A percentile compares a stretch with the other conserved stretches of the same genome.
Evolutionary conservation across 2,113 vertebrate species (phyloP).

Genomic region (Myotis yumanensis): DNA sequence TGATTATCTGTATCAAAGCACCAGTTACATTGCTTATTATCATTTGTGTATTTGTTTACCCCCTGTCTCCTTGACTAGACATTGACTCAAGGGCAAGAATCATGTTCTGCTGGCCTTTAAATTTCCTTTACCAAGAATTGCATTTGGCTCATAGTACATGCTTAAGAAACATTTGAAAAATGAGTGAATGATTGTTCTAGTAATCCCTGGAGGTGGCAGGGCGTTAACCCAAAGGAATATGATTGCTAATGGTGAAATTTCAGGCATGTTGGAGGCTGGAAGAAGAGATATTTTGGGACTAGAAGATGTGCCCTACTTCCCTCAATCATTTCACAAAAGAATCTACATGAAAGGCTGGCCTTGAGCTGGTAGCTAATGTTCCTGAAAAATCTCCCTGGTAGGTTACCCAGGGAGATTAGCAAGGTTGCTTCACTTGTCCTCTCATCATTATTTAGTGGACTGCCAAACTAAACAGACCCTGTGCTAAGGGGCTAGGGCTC

Average conservation of each 20-base stretch:
- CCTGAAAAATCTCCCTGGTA: constrained; percentile 19
- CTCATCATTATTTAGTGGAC: neutral
- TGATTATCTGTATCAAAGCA: neutral
- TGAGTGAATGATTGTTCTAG: neutral
- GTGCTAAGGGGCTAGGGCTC: neutral
- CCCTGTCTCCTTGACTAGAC: neutral
- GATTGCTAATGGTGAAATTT: constrained; percentile 4
- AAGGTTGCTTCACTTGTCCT: neutral
- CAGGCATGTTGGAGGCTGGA: neutral
- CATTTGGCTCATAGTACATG: neutral
- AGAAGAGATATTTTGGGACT: constrained; percentile 41
- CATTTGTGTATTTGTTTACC: neutral
- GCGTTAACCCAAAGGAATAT: constrained; percentile 24
- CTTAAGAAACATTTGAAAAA: constrained; percentile 27
- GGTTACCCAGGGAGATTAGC: neutral
- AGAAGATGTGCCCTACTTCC: constrained; percentile 61
- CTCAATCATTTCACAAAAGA: constrained; percentile 58
- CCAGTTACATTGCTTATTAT: neutral
- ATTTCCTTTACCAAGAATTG: neutral
- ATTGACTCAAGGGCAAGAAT: constrained; percentile 20
- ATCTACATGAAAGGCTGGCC: constrained; percentile 59
- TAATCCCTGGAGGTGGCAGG: neutral
- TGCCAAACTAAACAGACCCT: neutral
- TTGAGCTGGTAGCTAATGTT: constrained; percentile 57
- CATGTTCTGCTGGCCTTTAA: neutral